These are phyloP conservation scores for Sialis fuliginosa DNA, from an alignment of 2,888 invertebrate genomes.

Conservation along the genomic window DNA sequence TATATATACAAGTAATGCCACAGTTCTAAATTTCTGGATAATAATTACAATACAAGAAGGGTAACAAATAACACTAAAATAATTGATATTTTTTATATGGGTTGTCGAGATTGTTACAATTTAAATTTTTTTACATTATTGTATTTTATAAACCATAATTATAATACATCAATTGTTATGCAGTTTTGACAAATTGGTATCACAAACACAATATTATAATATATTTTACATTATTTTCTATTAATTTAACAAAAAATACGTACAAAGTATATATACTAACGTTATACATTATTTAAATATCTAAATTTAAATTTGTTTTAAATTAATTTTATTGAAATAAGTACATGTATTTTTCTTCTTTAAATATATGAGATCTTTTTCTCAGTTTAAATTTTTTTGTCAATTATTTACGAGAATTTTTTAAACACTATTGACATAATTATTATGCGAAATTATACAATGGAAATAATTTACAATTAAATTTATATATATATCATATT, in stretches of 20 bases:
- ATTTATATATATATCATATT: neutral
- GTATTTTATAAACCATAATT: neutral
- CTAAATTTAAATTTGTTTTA: neutral
- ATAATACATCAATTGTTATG: neutral
- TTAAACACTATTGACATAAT: neutral
- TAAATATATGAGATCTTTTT: neutral
- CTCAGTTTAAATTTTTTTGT: neutral
- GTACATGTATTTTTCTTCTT: neutral
- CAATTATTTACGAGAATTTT: neutral
- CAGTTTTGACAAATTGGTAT: neutral
- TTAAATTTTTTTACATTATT: neutral
- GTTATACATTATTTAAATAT: neutral
- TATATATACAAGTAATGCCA: constrained; percentile 20
- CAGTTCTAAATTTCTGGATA: constrained; percentile 7
- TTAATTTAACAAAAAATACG: too few relatives aligned
- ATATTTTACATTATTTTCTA: too few relatives aligned
- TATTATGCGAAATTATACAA: neutral
- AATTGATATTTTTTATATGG: neutral
- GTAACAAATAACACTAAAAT: constrained; percentile 11
- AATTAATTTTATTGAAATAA: neutral
- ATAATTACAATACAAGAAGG: constrained; percentile 3
- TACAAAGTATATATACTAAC: too few relatives aligned
- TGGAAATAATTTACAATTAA: neutral
- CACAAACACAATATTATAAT: too few relatives aligned
- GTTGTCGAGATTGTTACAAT: neutral